phyloP scores from a whole-genome alignment of 2,113 vertebrate genomes.

The Steatornis caripensis region DNA sequence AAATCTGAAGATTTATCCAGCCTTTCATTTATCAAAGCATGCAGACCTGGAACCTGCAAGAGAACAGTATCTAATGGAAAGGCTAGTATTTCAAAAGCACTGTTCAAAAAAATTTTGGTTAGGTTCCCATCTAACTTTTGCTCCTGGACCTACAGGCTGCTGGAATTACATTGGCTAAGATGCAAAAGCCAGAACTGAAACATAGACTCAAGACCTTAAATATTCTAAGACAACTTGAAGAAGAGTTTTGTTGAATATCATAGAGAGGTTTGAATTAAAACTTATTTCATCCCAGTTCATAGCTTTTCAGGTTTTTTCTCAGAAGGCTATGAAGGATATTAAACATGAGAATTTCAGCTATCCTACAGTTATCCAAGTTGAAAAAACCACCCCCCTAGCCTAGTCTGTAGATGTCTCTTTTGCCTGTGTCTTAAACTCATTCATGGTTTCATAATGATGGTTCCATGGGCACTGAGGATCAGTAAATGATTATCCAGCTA shows the following conservation, averaged over 20 bases:
- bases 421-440: not conserved
- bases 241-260: not conserved
- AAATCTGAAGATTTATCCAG: not conserved
- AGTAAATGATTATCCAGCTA: not conserved
- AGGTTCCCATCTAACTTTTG: fast-evolving
- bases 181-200: not conserved
- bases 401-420: not conserved
- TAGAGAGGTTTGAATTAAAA: not conserved
- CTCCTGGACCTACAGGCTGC: not conserved
- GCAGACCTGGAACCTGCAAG: not conserved
- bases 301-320: not conserved
- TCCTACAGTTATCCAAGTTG: not conserved
- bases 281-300: not conserved
- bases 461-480: not conserved
- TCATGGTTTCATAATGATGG: not conserved
- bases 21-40: not conserved
- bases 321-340: not conserved
- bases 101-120: not conserved
- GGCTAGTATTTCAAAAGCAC: not conserved
- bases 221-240: not conserved
- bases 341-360: not conserved
- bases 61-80: not conserved
- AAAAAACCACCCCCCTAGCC: not conserved
- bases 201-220: not conserved
- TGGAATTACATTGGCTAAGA: not conserved